These are phyloP conservation scores for Chamaetylas fuelleborni DNA, from an alignment of 2,113 vertebrate genomes.

Conservation along the genomic window DNA sequence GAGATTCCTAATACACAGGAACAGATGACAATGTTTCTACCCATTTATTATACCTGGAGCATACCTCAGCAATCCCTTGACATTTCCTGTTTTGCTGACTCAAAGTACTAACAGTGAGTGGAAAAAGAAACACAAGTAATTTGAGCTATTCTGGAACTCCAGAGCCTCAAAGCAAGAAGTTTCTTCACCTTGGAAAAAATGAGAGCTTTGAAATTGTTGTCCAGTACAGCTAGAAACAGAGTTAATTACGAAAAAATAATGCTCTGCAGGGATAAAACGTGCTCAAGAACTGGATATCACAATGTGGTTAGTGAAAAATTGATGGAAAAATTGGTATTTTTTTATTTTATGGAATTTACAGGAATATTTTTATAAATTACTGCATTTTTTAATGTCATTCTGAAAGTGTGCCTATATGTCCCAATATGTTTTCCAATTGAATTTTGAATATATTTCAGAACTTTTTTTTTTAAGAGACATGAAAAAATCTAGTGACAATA, in stretches of 20 bases:
- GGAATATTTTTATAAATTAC: not conserved
- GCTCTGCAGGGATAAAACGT: not conserved
- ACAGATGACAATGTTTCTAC: not conserved
- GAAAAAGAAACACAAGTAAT: not conserved
- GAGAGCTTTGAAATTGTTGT: not conserved
- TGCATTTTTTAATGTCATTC: constrained; percentile 1
- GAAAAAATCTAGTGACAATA: not conserved
- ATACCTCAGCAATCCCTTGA: not conserved
- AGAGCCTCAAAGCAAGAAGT: not conserved
- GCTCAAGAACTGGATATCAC: not conserved
- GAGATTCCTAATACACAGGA: not conserved
- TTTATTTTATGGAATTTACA: not conserved
- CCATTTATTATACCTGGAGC: not conserved
- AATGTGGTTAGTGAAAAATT: not conserved
- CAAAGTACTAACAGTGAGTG: not conserved
- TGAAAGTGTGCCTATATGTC: not conserved
- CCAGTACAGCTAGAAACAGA: not conserved
- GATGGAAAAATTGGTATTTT: not conserved
- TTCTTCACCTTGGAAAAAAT: not conserved
- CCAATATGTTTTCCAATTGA: not conserved
- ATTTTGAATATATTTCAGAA: not conserved
- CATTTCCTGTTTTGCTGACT: constrained; percentile 42
- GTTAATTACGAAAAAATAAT: not conserved
- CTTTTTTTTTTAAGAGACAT: not conserved
- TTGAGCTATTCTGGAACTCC: not conserved